Evolutionary conservation across 64 coral and sea anemone genomes (phyloP), one percentile per base, ranked within the genome.

Genomic region (Stylophora pistillata): DNA sequence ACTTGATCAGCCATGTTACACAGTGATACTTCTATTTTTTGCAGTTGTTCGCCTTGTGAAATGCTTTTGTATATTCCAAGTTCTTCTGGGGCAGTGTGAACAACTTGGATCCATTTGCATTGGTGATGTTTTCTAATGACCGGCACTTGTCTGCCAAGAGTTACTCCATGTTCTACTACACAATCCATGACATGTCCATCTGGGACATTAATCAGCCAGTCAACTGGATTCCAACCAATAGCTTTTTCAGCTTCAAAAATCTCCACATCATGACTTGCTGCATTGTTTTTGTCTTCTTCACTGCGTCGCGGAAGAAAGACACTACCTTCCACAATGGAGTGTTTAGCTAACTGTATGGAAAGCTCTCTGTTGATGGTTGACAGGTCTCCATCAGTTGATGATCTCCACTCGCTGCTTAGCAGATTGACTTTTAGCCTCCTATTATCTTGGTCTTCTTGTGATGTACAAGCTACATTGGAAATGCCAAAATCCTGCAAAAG

Each of bases 31-130:
- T 78, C 75, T 15, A 20, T 47, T 12, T 26, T 9, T 1, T 78
- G 75, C 52, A 56, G 54, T 78, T 78, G 20, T n/a, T 55, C 75
- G 11, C 5, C 75, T 78, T 0, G 54, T 6, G 75, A 55, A 56
- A 78, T 78, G 16, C 53, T 13, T 56, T 78, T 78, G 75, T 54
- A 78, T 23, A 78, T 78, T 5, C 54, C 75, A 25, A 78, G 75
- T 18, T 78, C 75, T 78, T 78, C 54, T n/a, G 75, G 75, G 0
- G 23, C 52, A n/a, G 20, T 71, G 28, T 71, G 66, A 26, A 71
- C 66, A 14, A 14, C 10, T 32, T 15, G 0, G 33, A 73, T 73
- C 33, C 20, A 71, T 27, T 27, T 41, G 37, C 37, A 41, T 2
- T 41, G 37, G 37, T 41, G 37, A 41, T 41, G 37, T 41, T 41